Base-by-base conservation (phyloP, 1,140 invertebrate genomes). In the Eurosta solidaginis region DNA sequence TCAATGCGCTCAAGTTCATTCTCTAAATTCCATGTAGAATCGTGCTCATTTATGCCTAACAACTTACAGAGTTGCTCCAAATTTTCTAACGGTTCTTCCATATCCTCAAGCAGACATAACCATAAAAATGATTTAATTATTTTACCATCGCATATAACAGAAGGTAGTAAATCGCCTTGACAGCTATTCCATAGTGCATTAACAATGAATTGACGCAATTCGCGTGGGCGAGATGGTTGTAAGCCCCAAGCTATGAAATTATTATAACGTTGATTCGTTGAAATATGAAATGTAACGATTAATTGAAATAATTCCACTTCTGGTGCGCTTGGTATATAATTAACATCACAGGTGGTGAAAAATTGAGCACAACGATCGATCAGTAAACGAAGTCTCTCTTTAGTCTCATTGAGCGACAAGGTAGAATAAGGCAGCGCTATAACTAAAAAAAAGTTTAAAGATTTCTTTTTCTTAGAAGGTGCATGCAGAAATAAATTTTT, bases 231-330 rank as follows among this genome's bases (percentile, higher is more conserved):
- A 59, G 83, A 82, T 5, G 86, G 86, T 44, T 83, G 84, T 25
- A 88, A 47, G 1, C 86, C 86, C 87, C 87, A 88, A 36, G 83
- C 83, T 45, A 88, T 85, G 1, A 88, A 84, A 77, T 85, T 87
- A 45, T 83, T 85, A 78, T 85, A 87, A 5, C 83, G 83, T 45
- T 86, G 83, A 80, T 85, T 85, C n/a, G 83, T 85, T 1, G 85
- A 80, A 29, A 87, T 84, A 6, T 83, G 79, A 25, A 85, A 84
- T 1, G 83, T 81, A 22, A 88, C 85, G 3, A 88, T 80, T 10
- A 83, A 52, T 76, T 87, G 80, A 42, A 87, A 85, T 4, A 88
- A 80, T 29, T 85, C 78, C 7, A 85, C 22, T 75, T 88, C 86
- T 33, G 81, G 77, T 12, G 77, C 81, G 52, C 81, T 85, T 25